phyloP scores from a whole-genome alignment of 1,140 invertebrate species.

The Bombus huntii region DNA sequence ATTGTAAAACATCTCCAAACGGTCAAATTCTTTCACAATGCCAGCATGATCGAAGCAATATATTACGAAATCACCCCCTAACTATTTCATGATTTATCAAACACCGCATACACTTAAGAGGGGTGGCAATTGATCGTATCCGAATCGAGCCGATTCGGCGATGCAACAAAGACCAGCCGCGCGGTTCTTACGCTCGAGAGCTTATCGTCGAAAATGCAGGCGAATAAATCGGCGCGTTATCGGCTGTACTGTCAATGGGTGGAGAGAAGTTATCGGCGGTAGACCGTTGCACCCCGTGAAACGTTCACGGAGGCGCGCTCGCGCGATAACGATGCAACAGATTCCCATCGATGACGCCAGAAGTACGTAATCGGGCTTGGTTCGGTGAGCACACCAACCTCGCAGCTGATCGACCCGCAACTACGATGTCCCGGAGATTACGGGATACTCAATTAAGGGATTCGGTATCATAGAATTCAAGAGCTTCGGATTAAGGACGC shows the following conservation, averaged over 20 bases:
- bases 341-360: slow-evolving; percentile 40
- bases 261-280: slow-evolving; percentile 26
- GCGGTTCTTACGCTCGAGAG: slow-evolving; percentile 44
- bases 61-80: background rate
- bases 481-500: slow-evolving; percentile 69
- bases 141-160: background rate
- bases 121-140: background rate
- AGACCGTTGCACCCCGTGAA: background rate
- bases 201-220: slow-evolving; percentile 35
- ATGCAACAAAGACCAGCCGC: slow-evolving; percentile 26
- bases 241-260: slow-evolving; percentile 13
- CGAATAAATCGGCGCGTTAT: slow-evolving; percentile 46
- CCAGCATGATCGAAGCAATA: too few relatives aligned
- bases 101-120: background rate
- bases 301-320: slow-evolving; percentile 20
- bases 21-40: background rate
- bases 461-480: slow-evolving; percentile 73
- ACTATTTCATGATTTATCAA: background rate
- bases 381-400: slow-evolving; percentile 17
- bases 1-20: too few relatives aligned
- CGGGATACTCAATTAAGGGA: slow-evolving; percentile 71
- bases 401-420: slow-evolving; percentile 61
- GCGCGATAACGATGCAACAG: slow-evolving; percentile 57
- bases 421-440: slow-evolving; percentile 68
- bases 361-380: slow-evolving; percentile 36